Conservation (phyloP, 2,797 vertebrate genomes). For the Balearica regulorum region DNA sequence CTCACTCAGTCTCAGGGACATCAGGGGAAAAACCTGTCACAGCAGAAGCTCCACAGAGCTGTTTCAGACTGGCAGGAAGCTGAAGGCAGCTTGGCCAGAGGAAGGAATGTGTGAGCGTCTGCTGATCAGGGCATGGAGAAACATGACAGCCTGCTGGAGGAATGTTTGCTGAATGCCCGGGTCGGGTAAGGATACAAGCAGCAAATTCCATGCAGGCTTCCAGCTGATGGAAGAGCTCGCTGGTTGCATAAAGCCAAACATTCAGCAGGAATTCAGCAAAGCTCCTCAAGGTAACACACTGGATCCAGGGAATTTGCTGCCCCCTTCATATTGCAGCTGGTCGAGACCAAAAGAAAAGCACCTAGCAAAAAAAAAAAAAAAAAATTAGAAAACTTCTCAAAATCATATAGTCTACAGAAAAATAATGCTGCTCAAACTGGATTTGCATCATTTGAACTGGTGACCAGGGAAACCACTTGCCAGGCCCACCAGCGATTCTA, state of each 20-base stretch:
- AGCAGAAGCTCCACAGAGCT: not conserved
- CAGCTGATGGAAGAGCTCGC: not conserved
- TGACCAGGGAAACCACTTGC: fast-evolving
- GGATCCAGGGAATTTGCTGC: not conserved
- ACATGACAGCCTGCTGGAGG: not conserved
- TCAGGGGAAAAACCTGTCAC: fast-evolving
- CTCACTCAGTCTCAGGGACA: not conserved
- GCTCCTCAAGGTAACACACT: not conserved
- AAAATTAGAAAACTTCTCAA: fast-evolving
- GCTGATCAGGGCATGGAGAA: not conserved
- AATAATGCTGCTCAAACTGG: fast-evolving
- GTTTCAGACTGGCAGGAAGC: not conserved
- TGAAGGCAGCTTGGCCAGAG: not conserved
- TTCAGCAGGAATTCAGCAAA: not conserved
- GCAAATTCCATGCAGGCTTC: not conserved
- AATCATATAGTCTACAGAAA: fast-evolving
- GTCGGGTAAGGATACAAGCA: conserved; percentile 23
- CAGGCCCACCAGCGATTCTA: not conserved
- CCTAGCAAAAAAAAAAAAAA: fast-evolving
- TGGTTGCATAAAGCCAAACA: not conserved
- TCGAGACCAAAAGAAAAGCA: not conserved
- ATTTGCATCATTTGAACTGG: not conserved
- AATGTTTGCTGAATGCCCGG: not conserved
- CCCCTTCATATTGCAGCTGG: not conserved
- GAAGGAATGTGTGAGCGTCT: not conserved